Conservation (phyloP, 2,113 vertebrate genomes). For the Anser brachyrhynchus region DNA sequence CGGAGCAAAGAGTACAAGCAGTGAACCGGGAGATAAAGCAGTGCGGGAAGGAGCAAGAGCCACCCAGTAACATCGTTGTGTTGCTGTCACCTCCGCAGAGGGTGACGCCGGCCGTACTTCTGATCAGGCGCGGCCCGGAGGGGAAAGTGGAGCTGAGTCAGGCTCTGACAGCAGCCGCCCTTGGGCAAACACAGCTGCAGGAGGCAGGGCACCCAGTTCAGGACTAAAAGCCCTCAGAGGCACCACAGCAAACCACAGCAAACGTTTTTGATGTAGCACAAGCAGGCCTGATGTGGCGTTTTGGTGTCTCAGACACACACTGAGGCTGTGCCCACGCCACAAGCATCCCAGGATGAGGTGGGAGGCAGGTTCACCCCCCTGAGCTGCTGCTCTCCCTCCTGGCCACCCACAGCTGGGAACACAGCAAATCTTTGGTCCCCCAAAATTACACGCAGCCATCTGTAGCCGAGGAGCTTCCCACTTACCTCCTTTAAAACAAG, state of each 20-base stretch:
- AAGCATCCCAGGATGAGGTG: not conserved
- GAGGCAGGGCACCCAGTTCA: not conserved
- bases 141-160: not conserved
- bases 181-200: not conserved
- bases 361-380: too few species aligned
- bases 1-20: not conserved
- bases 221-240: not conserved
- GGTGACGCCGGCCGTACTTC: not conserved
- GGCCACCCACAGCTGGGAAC: too few species aligned
- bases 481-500: not conserved
- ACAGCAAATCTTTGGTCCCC: not conserved
- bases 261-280: not conserved
- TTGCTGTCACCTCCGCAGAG: not conserved
- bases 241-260: not conserved
- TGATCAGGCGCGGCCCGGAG: not conserved
- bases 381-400: rapidly evolving
- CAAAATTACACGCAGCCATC: not conserved
- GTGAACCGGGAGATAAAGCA: not conserved
- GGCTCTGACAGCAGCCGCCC: not conserved
- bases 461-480: not conserved
- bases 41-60: not conserved
- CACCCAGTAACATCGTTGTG: rapidly evolving
- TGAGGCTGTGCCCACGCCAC: rapidly evolving
- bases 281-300: not conserved
- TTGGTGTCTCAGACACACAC: not conserved